A percentile compares a stretch with the other conserved stretches of the same genome.
Evolutionary conservation across 2,797 vertebrate genomes (phyloP).

Genomic region (Phrynocephalus forsythii): DNA sequence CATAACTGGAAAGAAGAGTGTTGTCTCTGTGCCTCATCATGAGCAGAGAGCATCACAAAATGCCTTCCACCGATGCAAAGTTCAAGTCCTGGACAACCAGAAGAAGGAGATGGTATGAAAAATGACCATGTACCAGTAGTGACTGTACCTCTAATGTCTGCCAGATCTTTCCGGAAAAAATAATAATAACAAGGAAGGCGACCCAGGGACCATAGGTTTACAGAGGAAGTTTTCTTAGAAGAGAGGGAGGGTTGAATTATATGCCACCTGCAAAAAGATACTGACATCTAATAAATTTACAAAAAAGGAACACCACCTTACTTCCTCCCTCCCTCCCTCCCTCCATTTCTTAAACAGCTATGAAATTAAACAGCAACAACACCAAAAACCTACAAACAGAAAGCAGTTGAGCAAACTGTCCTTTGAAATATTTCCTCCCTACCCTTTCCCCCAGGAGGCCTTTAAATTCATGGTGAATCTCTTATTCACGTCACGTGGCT

Average conservation of each 20-base stretch:
- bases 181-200: too few species aligned
- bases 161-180: neutral
- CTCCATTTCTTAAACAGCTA: neutral
- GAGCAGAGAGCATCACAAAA: neutral
- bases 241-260: neutral
- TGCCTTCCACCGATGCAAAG: neutral
- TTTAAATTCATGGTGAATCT: constrained; percentile 12
- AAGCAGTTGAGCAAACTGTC: constrained; percentile 1
- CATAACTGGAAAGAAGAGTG: too few species aligned
- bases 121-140: neutral
- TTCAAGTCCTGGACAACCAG: neutral
- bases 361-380: too few species aligned
- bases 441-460: constrained; percentile 12
- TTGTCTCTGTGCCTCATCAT: too few species aligned
- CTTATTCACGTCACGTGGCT: constrained; percentile 32
- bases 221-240: neutral
- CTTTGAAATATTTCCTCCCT: constrained; percentile 29
- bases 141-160: neutral
- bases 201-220: too few species aligned
- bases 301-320: neutral
- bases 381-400: neutral
- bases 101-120: neutral
- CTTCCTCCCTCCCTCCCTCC: neutral
- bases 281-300: neutral
- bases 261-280: neutral